Evolutionary conservation across 2,113 vertebrate genomes (phyloP).

Genomic region (Thunnus thynnus): DNA sequence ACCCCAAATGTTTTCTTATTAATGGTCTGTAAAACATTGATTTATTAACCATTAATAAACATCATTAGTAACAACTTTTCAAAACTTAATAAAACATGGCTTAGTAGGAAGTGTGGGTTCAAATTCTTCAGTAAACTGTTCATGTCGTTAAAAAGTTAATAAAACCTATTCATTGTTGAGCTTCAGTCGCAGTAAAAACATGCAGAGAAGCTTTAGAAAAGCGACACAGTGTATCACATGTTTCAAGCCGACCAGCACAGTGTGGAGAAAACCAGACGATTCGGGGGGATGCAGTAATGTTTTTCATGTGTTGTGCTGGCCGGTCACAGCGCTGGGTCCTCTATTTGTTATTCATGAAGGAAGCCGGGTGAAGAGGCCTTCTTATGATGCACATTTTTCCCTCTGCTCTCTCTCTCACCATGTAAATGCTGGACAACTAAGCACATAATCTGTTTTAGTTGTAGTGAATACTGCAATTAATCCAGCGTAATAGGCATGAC

Average conservation of each 20-base stretch:
- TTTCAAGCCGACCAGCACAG: constrained; percentile 57
- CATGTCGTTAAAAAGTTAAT: no score
- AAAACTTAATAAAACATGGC: background rate
- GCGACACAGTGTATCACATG: constrained; percentile 42
- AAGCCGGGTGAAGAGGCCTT: constrained; percentile 84
- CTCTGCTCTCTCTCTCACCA: constrained; percentile 38
- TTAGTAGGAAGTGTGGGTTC: background rate
- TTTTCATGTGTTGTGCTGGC: constrained; percentile 83
- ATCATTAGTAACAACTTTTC: background rate
- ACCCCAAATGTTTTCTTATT: background rate
- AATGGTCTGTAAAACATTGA: background rate
- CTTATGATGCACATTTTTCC: constrained; percentile 78
- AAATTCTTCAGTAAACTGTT: background rate
- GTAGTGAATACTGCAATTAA: constrained; percentile 57
- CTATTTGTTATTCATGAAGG: constrained; percentile 87
- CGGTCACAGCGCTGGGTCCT: constrained; percentile 74
- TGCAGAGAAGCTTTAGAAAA: constrained; percentile 27
- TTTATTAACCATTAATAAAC: background rate
- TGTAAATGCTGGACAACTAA: constrained; percentile 50
- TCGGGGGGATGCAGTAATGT: constrained; percentile 81
- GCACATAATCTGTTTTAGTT: constrained; percentile 56
- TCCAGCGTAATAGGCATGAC: constrained; percentile 53
- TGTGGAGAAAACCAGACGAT: constrained; percentile 69
- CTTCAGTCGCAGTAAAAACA: constrained; percentile 10
- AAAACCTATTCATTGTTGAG: constrained; percentile 10